A percentile compares a stretch with the other conserved stretches of the same genome.
Conservation (phyloP, 2,113 vertebrate genomes). For the Istiophorus platypterus region DNA sequence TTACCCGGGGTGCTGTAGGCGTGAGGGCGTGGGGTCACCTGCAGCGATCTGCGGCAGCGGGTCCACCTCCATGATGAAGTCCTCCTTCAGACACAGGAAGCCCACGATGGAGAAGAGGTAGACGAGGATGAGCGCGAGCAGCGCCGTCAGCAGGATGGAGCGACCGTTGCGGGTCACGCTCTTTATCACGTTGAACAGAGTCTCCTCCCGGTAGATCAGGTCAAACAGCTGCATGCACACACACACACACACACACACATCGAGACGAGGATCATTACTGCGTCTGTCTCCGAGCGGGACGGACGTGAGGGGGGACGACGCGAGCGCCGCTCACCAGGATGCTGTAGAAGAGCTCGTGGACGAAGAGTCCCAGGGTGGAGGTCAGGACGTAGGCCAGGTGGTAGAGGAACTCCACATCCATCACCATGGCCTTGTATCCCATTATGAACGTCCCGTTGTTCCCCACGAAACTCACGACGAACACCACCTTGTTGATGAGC, state of each 20-base stretch:
- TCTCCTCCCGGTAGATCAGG: slow-evolving; percentile 98
- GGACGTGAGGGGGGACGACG: not conserved
- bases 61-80: slow-evolving; percentile 98
- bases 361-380: slow-evolving; percentile 93
- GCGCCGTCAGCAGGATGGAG: slow-evolving; percentile 96
- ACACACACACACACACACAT: not conserved
- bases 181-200: slow-evolving; percentile 97
- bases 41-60: slow-evolving; percentile 77
- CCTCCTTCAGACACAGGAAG: slow-evolving; percentile 96
- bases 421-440: slow-evolving; percentile 97
- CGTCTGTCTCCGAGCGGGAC: not conserved
- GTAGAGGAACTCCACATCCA: slow-evolving; percentile 97
- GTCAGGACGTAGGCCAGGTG: slow-evolving; percentile 95
- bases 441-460: slow-evolving; percentile 98
- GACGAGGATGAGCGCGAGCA: slow-evolving; percentile 97
- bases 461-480: slow-evolving; percentile 97
- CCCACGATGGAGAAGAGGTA: slow-evolving; percentile 99
- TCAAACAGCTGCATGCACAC: slow-evolving; percentile 91
- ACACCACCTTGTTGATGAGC: slow-evolving; percentile 98
- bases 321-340: slow-evolving; percentile 87
- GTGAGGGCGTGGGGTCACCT: slow-evolving; percentile 36
- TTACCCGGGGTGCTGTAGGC: too few relatives aligned
- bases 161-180: slow-evolving; percentile 97
- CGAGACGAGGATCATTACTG: too few relatives aligned
- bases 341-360: slow-evolving; percentile 98